Percentiles rank a stretch among this genome's conserved stretches.
These are phyloP conservation scores for Champsocephalus esox DNA, from an alignment of 2,797 vertebrate species.

Conservation along the genomic window DNA sequence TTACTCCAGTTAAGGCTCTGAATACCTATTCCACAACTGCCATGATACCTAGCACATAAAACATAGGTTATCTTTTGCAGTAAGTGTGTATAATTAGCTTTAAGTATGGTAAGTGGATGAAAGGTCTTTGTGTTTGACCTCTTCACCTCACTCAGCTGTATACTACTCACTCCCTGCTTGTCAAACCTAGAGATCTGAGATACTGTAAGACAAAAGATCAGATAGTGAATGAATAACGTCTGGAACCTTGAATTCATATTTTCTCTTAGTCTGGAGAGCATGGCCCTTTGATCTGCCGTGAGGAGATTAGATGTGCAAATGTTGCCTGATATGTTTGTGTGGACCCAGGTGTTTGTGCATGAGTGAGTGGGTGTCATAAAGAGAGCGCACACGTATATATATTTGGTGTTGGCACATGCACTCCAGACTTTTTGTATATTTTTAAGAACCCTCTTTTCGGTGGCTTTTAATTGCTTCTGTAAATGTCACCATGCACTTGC, in stretches of 20 bases:
- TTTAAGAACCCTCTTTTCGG: constrained; percentile 4
- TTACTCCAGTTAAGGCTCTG: no score
- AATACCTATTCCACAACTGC: no score
- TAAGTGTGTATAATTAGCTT: constrained; percentile 12
- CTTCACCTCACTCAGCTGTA: constrained; percentile 26
- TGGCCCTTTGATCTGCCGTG: constrained; percentile 51
- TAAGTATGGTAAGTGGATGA: constrained; percentile 34
- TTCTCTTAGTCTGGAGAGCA: constrained; percentile 55
- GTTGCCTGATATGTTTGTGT: constrained; percentile 48
- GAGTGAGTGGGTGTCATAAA: not conserved
- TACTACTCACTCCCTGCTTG: constrained; percentile 39
- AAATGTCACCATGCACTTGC: constrained; percentile 10
- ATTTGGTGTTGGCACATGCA: not conserved
- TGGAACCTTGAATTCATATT: constrained; percentile 61
- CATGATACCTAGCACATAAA: constrained; percentile 12
- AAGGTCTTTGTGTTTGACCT: constrained; percentile 37
- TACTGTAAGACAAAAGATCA: constrained; percentile 65
- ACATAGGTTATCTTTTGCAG: constrained; percentile 26
- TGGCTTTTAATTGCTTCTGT: constrained; percentile 30
- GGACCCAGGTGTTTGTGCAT: not conserved
- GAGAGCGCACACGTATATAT: not conserved
- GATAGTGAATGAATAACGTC: constrained; percentile 61
- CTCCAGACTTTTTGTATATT: not conserved
- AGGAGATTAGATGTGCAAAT: constrained; percentile 57
- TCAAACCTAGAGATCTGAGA: constrained; percentile 60